Evolutionary conservation across 2,113 vertebrate species (phyloP).

Genomic region (Meleagris gallopavo): DNA sequence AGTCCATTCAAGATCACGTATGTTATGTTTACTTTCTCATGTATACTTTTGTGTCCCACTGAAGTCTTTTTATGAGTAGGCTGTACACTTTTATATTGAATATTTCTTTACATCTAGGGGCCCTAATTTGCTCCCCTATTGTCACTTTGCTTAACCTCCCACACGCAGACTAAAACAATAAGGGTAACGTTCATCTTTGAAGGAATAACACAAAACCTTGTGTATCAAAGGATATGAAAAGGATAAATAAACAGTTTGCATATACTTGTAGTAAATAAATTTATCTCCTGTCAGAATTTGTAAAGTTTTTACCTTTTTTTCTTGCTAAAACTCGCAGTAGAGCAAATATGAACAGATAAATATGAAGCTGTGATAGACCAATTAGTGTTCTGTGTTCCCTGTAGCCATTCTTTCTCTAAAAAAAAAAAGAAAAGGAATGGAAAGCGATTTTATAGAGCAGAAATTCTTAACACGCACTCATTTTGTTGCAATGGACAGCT

Average conservation of each 20-base stretch:
- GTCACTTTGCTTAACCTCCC: constrained; percentile 31
- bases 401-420: background rate
- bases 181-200: background rate
- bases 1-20: background rate
- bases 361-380: background rate
- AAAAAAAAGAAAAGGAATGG: too few species aligned
- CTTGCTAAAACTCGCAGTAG: background rate
- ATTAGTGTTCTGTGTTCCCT: background rate
- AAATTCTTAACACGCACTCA: background rate
- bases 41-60: background rate
- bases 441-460: background rate
- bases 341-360: background rate
- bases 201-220: background rate
- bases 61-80: background rate
- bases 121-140: background rate
- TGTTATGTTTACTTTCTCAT: background rate
- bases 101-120: background rate
- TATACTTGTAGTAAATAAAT: constrained; percentile 20
- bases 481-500: background rate
- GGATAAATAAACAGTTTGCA: constrained; percentile 12
- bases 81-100: background rate
- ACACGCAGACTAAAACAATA: background rate
- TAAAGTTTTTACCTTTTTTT: background rate
- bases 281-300: background rate
- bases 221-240: background rate